A percentile compares a stretch with the other conserved stretches of the same genome.
Evolutionary conservation across 2,888 invertebrate genomes (phyloP).

Genomic region (Stegana nigrithorax): DNA sequence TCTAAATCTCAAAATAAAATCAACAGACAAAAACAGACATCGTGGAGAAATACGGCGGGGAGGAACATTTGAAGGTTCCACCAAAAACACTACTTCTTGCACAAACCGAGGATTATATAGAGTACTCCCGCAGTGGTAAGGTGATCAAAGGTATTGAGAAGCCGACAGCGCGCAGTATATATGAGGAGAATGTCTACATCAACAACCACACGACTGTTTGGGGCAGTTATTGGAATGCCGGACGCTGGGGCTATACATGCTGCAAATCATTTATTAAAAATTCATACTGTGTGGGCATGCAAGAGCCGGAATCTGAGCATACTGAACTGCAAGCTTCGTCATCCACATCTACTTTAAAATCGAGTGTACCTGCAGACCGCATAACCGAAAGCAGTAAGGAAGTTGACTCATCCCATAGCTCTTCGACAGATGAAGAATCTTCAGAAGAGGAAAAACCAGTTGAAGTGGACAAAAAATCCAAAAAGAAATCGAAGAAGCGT

Average conservation of each 20-base stretch:
- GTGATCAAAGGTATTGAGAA: slow-evolving; percentile 89
- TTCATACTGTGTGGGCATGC: slow-evolving; percentile 63
- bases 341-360: slow-evolving; percentile 15
- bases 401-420: slow-evolving; percentile 30
- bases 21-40: slow-evolving; percentile 85
- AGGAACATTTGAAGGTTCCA: slow-evolving; percentile 88
- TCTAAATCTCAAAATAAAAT: no score
- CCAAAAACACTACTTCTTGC: slow-evolving; percentile 87
- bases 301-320: slow-evolving; percentile 46
- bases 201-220: slow-evolving; percentile 96
- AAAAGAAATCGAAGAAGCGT: slow-evolving; percentile 58
- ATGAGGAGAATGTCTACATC: slow-evolving; percentile 92
- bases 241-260: slow-evolving; percentile 96
- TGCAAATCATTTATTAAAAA: slow-evolving; percentile 86
- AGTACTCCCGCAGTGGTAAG: slow-evolving; percentile 94
- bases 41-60: slow-evolving; percentile 94
- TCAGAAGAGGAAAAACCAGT: slow-evolving; percentile 38
- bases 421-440: slow-evolving; percentile 40
- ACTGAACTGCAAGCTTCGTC: slow-evolving; percentile 35
- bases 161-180: slow-evolving; percentile 84
- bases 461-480: slow-evolving; percentile 45
- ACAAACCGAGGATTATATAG: slow-evolving; percentile 95
- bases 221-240: slow-evolving; percentile 95
- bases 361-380: slow-evolving; percentile 50
- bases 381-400: slow-evolving; percentile 57